Evolutionary conservation across 2,797 vertebrate genomes (phyloP).

Genomic region (Chloroceryle inda): DNA sequence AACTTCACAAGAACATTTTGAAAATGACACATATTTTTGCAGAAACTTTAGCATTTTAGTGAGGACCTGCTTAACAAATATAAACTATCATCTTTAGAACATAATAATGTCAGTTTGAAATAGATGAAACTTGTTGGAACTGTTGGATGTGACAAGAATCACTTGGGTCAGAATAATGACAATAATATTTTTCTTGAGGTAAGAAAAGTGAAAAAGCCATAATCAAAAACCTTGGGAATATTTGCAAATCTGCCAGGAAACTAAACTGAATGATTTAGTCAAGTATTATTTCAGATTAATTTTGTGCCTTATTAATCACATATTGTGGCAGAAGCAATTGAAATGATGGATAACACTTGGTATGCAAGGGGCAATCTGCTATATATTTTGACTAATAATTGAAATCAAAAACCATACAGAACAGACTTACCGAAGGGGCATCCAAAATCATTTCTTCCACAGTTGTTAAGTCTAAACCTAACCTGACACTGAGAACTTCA

Average conservation of each 20-base stretch:
- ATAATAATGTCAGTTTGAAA: background rate
- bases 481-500: constrained; percentile 77
- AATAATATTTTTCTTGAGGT: background rate
- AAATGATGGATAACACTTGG: background rate
- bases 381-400: background rate
- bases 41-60: background rate
- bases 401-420: background rate
- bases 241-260: background rate
- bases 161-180: background rate
- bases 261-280: background rate
- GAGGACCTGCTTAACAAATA: background rate
- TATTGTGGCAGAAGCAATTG: background rate
- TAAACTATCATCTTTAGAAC: background rate
- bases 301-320: background rate
- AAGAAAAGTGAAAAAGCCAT: background rate
- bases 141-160: background rate
- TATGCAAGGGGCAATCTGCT: background rate
- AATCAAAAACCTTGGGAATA: background rate
- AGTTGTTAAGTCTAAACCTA: constrained; percentile 73
- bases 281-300: background rate
- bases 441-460: constrained; percentile 88
- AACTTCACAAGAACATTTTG: too few species aligned
- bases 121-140: background rate
- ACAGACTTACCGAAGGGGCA: constrained; percentile 81
- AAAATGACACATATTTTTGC: background rate